phyloP scores from a whole-genome alignment of 1,140 invertebrate species.

The Panagrolaimus sp. region DNA sequence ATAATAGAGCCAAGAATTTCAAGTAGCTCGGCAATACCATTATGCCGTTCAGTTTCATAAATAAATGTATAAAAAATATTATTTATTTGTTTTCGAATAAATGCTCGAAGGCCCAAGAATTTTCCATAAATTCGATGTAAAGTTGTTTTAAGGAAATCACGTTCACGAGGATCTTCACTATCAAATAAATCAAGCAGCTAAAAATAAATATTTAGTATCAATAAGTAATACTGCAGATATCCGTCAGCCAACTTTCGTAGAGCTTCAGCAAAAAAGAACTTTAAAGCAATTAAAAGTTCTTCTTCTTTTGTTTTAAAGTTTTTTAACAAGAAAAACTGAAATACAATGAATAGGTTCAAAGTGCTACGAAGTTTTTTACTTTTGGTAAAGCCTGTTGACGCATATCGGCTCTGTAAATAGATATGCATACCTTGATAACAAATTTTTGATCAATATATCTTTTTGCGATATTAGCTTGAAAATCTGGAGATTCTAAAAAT shows the following conservation, averaged over 20 bases:
- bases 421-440: slow-evolving; percentile 72
- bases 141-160: slow-evolving; percentile 57
- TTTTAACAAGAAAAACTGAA: too few species aligned
- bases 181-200: slow-evolving; percentile 55
- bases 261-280: too few species aligned
- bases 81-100: slow-evolving; percentile 58
- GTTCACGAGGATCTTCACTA: slow-evolving; percentile 55
- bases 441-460: slow-evolving; percentile 57
- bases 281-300: too few species aligned
- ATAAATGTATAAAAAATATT: slow-evolving; percentile 70
- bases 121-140: slow-evolving; percentile 57
- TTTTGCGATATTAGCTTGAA: slow-evolving; percentile 52
- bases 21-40: slow-evolving; percentile 92
- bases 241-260: too few species aligned
- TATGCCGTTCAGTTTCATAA: slow-evolving; percentile 98
- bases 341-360: too few species aligned
- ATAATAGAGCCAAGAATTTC: slow-evolving; percentile 80
- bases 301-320: too few species aligned
- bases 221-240: not conserved
- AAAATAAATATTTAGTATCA: slow-evolving; percentile 29
- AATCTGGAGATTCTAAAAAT: slow-evolving; percentile 55
- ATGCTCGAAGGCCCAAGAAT: slow-evolving; percentile 55
- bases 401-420: too few species aligned
- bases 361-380: too few species aligned
- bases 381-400: too few species aligned